Conservation (phyloP, 2,888 invertebrate genomes). For the Sericinus montela region DNA sequence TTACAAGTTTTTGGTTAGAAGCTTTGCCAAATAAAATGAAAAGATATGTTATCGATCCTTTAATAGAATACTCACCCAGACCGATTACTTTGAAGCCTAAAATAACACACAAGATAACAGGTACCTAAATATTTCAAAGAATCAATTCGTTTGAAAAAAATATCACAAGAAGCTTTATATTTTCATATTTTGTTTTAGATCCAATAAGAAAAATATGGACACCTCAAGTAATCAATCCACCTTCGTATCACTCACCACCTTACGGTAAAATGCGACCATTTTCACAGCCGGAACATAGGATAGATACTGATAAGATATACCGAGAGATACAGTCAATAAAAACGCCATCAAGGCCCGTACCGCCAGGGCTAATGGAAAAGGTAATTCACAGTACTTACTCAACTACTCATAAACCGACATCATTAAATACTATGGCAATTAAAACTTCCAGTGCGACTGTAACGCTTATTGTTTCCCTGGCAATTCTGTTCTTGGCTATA, state of each 20-base stretch:
- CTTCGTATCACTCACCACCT: constrained; percentile 41
- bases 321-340: constrained; percentile 63
- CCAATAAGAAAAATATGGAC: constrained; percentile 49
- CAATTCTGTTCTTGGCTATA: constrained; percentile 84
- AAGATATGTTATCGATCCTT: constrained; percentile 64
- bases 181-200: constrained; percentile 35
- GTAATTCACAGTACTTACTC: constrained; percentile 29
- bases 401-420: constrained; percentile 43
- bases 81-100: constrained; percentile 44
- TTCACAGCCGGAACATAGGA: constrained; percentile 38
- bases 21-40: constrained; percentile 86
- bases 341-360: constrained; percentile 49
- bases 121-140: constrained; percentile 27
- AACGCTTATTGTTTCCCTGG: constrained; percentile 81
- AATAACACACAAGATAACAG: constrained; percentile 45
- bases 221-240: constrained; percentile 39
- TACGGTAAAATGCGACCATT: constrained; percentile 52
- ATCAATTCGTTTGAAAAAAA: too few species aligned
- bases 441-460: constrained; percentile 81
- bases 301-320: constrained; percentile 53
- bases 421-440: constrained; percentile 43
- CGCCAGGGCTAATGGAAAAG: constrained; percentile 55
- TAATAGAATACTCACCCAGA: constrained; percentile 53
- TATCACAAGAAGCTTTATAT: too few species aligned
- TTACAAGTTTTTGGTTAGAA: constrained; percentile 92